Conservation (phyloP, 2,797 vertebrate species). For the Hippopotamyrus pictus region DNA sequence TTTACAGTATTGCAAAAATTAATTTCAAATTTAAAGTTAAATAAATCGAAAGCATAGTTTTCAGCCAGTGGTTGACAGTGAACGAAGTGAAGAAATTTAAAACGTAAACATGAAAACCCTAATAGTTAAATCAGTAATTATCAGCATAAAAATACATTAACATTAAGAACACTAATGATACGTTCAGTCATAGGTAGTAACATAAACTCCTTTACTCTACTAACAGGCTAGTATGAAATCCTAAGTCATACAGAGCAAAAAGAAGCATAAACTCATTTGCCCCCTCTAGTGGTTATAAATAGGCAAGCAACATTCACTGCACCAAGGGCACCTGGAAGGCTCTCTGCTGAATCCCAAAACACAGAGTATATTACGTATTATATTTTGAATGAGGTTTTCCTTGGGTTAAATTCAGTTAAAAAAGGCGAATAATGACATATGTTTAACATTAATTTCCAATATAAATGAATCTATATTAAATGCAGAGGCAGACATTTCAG, state of each 20-base stretch:
- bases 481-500: too few relatives aligned
- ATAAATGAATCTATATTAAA: neutral
- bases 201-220: neutral
- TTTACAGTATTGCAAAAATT: neutral
- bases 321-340: neutral
- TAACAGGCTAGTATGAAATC: neutral
- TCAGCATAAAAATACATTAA: neutral
- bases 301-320: neutral
- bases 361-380: neutral
- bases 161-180: neutral
- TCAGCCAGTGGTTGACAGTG: neutral
- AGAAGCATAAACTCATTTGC: neutral
- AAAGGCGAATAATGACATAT: neutral
- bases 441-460: neutral
- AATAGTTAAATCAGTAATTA: neutral
- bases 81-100: neutral
- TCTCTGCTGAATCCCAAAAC: neutral
- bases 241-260: neutral
- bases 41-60: neutral
- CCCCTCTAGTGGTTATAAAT: constrained; percentile 4
- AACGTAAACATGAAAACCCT: neutral
- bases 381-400: neutral
- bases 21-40: neutral
- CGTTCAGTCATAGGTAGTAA: neutral
- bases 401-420: neutral